These are phyloP conservation scores for Callyntrura sp. DNA, from an alignment of 2,888 invertebrate species.

Conservation along the genomic window DNA sequence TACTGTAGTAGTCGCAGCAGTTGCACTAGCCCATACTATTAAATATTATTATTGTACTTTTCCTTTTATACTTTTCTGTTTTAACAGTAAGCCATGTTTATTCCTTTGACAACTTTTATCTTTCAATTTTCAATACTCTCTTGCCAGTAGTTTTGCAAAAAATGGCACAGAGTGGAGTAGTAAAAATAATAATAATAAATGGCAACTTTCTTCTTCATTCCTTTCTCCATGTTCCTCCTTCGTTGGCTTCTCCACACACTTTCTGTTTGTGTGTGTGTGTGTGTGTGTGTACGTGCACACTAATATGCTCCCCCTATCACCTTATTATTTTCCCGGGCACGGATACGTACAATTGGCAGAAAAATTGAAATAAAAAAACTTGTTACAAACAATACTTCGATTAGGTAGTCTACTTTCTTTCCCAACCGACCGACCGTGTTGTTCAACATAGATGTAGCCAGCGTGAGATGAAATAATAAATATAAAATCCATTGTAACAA, in stretches of 20 bases:
- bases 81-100: conserved; percentile 47
- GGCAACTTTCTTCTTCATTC: background rate
- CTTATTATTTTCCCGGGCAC: background rate
- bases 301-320: background rate
- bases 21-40: conserved; percentile 33
- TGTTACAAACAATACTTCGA: background rate
- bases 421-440: background rate
- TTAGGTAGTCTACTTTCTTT: too few relatives aligned
- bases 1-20: background rate
- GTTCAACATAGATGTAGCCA: background rate
- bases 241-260: too few relatives aligned
- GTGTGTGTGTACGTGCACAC: background rate
- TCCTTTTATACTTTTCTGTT: conserved; percentile 20
- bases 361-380: background rate
- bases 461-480: too few relatives aligned
- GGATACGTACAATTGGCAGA: background rate
- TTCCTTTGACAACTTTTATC: conserved; percentile 47
- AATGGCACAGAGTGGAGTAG: conserved; percentile 32
- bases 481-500: background rate
- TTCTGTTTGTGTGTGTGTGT: background rate
- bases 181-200: conserved; percentile 1
- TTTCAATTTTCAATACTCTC: conserved; percentile 49
- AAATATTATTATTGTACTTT: conserved; percentile 52
- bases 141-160: conserved; percentile 15
- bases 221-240: too few relatives aligned